These are phyloP conservation scores for Homalodisca vitripennis DNA, from an alignment of 1,140 invertebrate genomes.

Conservation along the genomic window DNA sequence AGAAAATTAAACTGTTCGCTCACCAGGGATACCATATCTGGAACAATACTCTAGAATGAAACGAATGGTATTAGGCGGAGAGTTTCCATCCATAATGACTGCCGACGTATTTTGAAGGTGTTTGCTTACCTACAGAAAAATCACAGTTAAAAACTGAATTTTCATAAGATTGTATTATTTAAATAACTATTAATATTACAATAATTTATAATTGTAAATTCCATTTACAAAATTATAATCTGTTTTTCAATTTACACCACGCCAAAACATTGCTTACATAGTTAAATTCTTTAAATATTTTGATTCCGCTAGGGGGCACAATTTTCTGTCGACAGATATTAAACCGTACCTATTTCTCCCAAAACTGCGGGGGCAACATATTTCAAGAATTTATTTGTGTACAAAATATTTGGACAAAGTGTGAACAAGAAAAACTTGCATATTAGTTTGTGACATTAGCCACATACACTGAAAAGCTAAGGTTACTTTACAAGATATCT, in stretches of 20 bases:
- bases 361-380: too few relatives aligned
- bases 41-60: slow-evolving; percentile 61
- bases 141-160: too few relatives aligned
- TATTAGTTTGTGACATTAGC: too few relatives aligned
- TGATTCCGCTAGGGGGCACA: too few relatives aligned
- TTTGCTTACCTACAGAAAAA: slow-evolving; percentile 43
- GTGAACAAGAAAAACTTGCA: too few relatives aligned
- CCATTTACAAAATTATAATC: neutral
- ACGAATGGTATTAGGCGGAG: slow-evolving; percentile 64
- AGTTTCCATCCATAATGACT: slow-evolving; percentile 80
- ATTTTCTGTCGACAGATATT: too few relatives aligned
- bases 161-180: slow-evolving; percentile 2
- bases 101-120: slow-evolving; percentile 61
- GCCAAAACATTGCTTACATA: neutral
- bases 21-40: slow-evolving; percentile 45
- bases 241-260: neutral
- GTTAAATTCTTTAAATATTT: too few relatives aligned
- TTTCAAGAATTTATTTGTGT: too few relatives aligned
- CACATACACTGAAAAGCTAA: too few relatives aligned
- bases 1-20: neutral
- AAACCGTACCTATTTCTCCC: too few relatives aligned
- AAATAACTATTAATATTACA: neutral
- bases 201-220: neutral
- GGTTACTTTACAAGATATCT: too few relatives aligned
- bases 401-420: too few relatives aligned